Conservation (phyloP, 2,888 invertebrate genomes). For the Gymnoscelis rufifasciata region DNA sequence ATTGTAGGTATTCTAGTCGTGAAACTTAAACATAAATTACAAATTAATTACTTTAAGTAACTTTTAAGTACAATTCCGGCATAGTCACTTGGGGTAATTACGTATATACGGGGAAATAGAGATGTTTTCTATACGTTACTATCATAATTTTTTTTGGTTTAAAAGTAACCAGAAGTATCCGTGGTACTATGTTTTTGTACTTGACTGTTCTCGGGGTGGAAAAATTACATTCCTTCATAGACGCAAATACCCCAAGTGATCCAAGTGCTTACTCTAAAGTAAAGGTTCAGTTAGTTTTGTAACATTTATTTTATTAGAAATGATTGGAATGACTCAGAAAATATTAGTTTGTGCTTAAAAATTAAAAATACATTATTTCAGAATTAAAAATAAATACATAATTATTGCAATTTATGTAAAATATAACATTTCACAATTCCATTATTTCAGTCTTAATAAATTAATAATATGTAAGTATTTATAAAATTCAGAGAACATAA, state of each 20-base stretch:
- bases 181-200: no score
- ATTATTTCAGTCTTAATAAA: conserved; percentile 68
- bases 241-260: no score
- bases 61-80: conserved; percentile 47
- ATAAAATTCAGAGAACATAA: neutral
- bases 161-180: no score
- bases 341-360: conserved; percentile 41
- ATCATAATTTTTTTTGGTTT: no score
- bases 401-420: conserved; percentile 15
- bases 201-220: no score
- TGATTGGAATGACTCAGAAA: conserved; percentile 49
- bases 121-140: no score
- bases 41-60: conserved; percentile 53
- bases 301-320: neutral
- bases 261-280: conserved; percentile 26
- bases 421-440: conserved; percentile 34
- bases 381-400: conserved; percentile 4
- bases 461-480: conserved; percentile 34
- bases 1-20: conserved; percentile 55
- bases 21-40: conserved; percentile 57
- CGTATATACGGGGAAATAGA: no score
- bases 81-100: no score
- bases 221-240: no score
- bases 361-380: conserved; percentile 21
- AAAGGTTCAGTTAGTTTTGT: conserved; percentile 23